Evolutionary conservation across 1,140 invertebrate genomes (phyloP).

Genomic region (Dryas iulia): DNA sequence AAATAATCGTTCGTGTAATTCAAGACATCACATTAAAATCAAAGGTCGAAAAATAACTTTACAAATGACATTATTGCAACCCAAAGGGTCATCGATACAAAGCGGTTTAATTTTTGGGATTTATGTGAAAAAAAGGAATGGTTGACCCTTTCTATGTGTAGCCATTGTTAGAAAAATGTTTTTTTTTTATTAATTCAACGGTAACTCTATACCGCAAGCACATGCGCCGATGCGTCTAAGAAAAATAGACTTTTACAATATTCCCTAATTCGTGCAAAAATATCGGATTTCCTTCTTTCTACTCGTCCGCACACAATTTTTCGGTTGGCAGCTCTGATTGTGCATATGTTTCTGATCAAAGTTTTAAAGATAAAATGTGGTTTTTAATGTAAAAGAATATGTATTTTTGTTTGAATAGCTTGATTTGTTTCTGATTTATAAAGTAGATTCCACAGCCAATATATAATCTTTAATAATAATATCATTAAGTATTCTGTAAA

Average conservation of each 20-base stretch:
- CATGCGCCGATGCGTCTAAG: slow-evolving; percentile 62
- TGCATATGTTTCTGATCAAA: slow-evolving; percentile 65
- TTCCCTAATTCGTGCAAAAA: slow-evolving; percentile 70
- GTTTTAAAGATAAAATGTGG: slow-evolving; percentile 30
- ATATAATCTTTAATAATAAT: no score
- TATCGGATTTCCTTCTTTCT: slow-evolving; percentile 64
- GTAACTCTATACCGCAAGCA: slow-evolving; percentile 69
- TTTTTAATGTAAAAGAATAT: no score
- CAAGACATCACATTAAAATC: slow-evolving; percentile 11
- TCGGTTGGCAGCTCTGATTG: slow-evolving; percentile 48
- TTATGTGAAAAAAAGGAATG: slow-evolving; percentile 43
- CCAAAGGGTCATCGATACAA: slow-evolving; percentile 52
- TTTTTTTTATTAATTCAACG: slow-evolving; percentile 46
- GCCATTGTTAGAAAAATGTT: slow-evolving; percentile 54
- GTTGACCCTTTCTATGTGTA: slow-evolving; percentile 62
- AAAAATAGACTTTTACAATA: slow-evolving; percentile 72
- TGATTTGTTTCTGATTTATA: background rate
- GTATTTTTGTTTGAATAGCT: no score
- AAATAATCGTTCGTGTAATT: background rate
- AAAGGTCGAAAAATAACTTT: slow-evolving; percentile 39
- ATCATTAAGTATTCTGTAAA: no score
- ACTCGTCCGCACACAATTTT: slow-evolving; percentile 45
- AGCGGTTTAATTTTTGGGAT: slow-evolving; percentile 52
- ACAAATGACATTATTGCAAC: slow-evolving; percentile 38
- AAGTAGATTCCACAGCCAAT: no score